phyloP scores from a whole-genome alignment of 2,113 vertebrate genomes.

The Andinoacara biseriatus region DNA sequence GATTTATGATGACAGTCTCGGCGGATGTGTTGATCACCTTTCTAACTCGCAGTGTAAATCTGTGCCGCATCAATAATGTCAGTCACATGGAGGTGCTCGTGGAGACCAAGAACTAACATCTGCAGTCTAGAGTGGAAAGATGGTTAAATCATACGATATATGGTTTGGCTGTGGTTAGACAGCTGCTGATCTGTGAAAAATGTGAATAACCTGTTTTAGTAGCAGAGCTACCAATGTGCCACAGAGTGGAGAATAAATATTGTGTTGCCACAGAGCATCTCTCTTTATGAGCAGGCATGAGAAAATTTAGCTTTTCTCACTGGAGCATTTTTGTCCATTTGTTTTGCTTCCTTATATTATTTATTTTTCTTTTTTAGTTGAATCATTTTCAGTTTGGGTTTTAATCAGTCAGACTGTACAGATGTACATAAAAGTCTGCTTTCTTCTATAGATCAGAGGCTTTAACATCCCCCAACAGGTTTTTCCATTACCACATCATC shows the following conservation, averaged over 20 bases:
- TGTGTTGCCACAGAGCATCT: slow-evolving; percentile 9
- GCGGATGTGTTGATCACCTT: slow-evolving; percentile 82
- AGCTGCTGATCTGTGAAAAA: slow-evolving; percentile 26
- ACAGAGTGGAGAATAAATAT: slow-evolving; percentile 12
- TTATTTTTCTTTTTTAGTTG: background rate
- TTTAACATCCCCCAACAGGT: background rate
- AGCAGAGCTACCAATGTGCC: background rate
- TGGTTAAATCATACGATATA: slow-evolving; percentile 14
- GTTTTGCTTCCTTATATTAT: background rate
- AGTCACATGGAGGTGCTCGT: slow-evolving; percentile 1
- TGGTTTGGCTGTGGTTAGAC: slow-evolving; percentile 27
- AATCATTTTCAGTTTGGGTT: background rate
- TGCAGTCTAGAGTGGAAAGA: slow-evolving; percentile 16
- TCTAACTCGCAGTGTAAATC: slow-evolving; percentile 80
- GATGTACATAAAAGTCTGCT: too few relatives aligned
- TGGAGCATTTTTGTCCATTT: background rate
- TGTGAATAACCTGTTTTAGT: slow-evolving; percentile 27
- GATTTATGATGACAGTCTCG: slow-evolving; percentile 78
- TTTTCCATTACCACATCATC: background rate
- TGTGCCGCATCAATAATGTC: slow-evolving; percentile 20
- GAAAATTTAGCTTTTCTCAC: background rate
- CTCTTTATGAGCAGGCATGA: background rate
- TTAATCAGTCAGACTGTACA: too few relatives aligned
- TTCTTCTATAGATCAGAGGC: background rate
- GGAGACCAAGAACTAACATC: slow-evolving; percentile 16